Conservation (phyloP, 1,140 invertebrate species). For the Pogonognathellus flavescens region DNA sequence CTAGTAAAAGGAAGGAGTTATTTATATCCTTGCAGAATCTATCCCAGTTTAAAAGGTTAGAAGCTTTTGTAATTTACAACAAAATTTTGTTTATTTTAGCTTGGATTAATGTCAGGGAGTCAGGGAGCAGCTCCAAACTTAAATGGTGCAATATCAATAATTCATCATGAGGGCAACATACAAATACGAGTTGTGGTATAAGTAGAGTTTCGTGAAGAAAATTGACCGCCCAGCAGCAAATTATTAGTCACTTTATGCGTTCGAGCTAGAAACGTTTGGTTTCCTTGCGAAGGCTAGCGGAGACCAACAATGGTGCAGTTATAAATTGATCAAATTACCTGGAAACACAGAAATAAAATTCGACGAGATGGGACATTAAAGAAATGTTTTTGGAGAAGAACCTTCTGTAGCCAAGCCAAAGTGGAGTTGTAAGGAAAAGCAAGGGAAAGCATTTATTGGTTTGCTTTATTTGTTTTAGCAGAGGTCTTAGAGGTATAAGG, state of each 20-base stretch:
- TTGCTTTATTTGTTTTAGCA: slow-evolving; percentile 47
- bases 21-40: too few relatives aligned
- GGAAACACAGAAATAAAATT: slow-evolving; percentile 47
- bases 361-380: slow-evolving; percentile 39
- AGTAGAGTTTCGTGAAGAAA: slow-evolving; percentile 42
- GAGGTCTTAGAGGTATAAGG: slow-evolving; percentile 31
- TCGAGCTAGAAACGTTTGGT: slow-evolving; percentile 9
- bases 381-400: slow-evolving; percentile 28
- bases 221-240: slow-evolving; percentile 42
- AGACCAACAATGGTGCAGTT: slow-evolving; percentile 45
- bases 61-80: too few relatives aligned
- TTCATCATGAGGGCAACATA: slow-evolving; percentile 23
- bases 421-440: slow-evolving; percentile 22
- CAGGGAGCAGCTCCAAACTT: neutral
- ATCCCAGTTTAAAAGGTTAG: too few relatives aligned
- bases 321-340: slow-evolving; percentile 46
- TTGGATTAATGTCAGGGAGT: too few relatives aligned
- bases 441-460: slow-evolving; percentile 30
- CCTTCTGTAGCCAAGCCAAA: neutral
- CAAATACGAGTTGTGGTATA: neutral
- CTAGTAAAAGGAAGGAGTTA: too few relatives aligned
- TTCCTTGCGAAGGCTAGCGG: slow-evolving; percentile 13
- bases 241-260: slow-evolving; percentile 47
- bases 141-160: slow-evolving; percentile 28
- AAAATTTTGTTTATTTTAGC: too few relatives aligned